phyloP scores from a whole-genome alignment of 2,797 vertebrate species.

The Monodelphis domestica region DNA sequence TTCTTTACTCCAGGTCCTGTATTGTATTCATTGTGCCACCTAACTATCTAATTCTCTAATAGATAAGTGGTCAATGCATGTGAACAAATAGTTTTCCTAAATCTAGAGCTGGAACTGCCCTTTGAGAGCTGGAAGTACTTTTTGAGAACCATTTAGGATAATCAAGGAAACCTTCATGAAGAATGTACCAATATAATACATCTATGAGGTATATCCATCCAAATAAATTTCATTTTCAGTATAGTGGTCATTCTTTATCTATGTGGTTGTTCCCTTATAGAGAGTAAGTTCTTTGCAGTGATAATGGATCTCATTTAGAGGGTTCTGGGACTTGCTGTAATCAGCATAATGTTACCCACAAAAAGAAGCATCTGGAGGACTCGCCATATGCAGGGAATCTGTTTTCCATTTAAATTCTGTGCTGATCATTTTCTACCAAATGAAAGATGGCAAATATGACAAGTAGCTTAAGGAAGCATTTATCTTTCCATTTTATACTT shows the following conservation, averaged over 20 bases:
- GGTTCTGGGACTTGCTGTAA: not conserved
- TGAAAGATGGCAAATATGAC: too few relatives aligned
- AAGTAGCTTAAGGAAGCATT: not conserved
- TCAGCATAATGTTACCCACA: not conserved
- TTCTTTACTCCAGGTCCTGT: not conserved
- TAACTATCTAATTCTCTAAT: not conserved
- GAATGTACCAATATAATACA: not conserved
- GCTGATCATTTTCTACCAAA: not conserved
- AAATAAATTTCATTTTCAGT: not conserved
- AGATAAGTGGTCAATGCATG: not conserved
- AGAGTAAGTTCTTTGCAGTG: not conserved
- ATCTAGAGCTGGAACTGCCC: not conserved
- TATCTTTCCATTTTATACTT: not conserved
- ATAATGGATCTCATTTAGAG: too few relatives aligned
- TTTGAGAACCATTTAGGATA: too few relatives aligned
- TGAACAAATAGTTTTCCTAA: not conserved
- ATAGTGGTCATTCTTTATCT: not conserved
- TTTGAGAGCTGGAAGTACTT: not conserved
- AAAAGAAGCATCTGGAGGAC: too few relatives aligned
- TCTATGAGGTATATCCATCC: not conserved
- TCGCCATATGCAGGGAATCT: not conserved
- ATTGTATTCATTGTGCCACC: not conserved
- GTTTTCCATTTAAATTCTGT: not conserved
- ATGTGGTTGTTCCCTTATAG: not conserved
- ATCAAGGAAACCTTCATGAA: too few relatives aligned